These are phyloP conservation scores for Puffinus mauretanicus DNA, from an alignment of 2,113 vertebrate species.

Conservation along the genomic window DNA sequence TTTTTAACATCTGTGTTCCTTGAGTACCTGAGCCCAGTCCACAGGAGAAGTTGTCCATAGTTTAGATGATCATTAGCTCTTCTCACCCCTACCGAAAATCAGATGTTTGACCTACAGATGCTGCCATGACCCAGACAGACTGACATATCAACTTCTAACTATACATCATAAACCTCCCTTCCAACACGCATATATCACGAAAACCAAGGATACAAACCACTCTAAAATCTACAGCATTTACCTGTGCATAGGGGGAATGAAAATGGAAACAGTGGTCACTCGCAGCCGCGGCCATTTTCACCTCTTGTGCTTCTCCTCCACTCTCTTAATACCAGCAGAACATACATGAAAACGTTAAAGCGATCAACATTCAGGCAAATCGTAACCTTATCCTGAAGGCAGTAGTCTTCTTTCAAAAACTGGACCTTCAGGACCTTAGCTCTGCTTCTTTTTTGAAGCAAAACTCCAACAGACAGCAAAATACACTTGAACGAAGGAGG, in stretches of 20 bases:
- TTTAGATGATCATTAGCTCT: neutral
- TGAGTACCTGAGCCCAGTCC: too few species aligned
- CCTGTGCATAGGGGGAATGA: conserved; percentile 69
- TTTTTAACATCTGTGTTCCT: too few species aligned
- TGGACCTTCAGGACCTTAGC: too few species aligned
- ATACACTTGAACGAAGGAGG: too few species aligned
- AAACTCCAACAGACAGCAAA: too few species aligned
- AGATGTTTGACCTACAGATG: neutral
- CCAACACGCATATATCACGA: neutral
- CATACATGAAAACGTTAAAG: neutral
- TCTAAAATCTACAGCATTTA: conserved; percentile 61
- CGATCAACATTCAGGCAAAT: neutral
- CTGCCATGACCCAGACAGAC: neutral
- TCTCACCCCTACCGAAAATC: neutral
- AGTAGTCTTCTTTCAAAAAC: neutral
- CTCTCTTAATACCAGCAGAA: neutral
- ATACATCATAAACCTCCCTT: neutral
- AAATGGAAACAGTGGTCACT: neutral
- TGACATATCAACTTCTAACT: too few species aligned
- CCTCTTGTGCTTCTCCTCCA: neutral
- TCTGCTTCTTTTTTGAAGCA: too few species aligned
- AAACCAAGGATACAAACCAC: conserved; percentile 8
- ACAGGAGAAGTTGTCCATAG: too few species aligned
- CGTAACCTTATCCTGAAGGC: neutral
- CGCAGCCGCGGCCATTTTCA: neutral